Conservation (phyloP, 2,888 invertebrate species). For the Cephus sareptanus region DNA sequence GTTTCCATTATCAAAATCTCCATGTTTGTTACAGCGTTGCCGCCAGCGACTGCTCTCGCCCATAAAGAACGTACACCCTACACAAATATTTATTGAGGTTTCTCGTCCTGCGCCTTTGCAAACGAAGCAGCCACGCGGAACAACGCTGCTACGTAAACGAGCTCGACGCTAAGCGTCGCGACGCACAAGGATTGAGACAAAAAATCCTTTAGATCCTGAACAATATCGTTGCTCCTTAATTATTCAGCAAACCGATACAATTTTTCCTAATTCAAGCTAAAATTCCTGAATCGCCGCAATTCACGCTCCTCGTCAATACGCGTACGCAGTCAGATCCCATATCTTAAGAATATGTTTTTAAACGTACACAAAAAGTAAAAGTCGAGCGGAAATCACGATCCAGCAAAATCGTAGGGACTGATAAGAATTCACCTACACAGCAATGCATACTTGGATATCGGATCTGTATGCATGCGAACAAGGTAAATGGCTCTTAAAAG, state of each 20-base stretch:
- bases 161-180: neutral
- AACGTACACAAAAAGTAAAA: too few species aligned
- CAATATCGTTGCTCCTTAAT: neutral
- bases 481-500: neutral
- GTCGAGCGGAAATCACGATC: too few species aligned
- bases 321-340: too few species aligned
- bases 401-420: too few species aligned
- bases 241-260: neutral
- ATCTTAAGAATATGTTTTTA: too few species aligned
- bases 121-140: neutral
- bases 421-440: too few species aligned
- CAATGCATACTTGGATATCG: too few species aligned
- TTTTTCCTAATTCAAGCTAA: neutral
- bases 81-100: neutral
- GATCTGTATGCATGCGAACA: too few species aligned
- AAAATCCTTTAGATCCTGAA: neutral
- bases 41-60: neutral
- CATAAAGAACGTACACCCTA: neutral
- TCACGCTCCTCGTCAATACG: too few species aligned
- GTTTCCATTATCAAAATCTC: neutral
- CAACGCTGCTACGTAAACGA: neutral
- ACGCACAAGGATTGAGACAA: neutral
- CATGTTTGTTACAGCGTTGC: neutral
- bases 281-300: neutral
- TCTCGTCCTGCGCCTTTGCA: neutral